Evolutionary conservation across 2,888 invertebrate species (phyloP), one percentile per base, ranked within the genome.

Genomic region (Andricus curvator): DNA sequence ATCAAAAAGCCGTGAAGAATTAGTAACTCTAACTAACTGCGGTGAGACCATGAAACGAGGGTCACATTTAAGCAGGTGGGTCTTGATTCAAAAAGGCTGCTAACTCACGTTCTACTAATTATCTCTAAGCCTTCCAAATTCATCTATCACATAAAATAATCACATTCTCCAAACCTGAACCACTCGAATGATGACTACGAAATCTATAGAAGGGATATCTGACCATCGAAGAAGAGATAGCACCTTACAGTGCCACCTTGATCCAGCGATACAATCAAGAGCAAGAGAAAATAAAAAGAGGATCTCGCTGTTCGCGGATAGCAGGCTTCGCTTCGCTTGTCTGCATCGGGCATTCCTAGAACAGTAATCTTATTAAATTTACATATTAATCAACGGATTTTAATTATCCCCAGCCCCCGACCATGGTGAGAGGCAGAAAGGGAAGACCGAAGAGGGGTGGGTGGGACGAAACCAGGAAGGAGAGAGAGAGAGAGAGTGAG

Each of bases 381-480:
- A 97, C 97, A 97, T 97, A 97, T 97, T 97, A 97, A 97, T 97
- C 97, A 97, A 97, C 97, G 97, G 97, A 97, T 97, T 97, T 97
- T 97, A 97, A 97, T 97, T 97, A 97, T 97, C 96, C 96, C 95
- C 96, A 95, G 94, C 94, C 94, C 93, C 93, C 94, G 87, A 85
- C 84, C 86, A 83, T 86, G 81, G 83, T 85, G 82, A 80, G 83
- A 82, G 85, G 82, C 84, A 77, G 64, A 60, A 78, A 60, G 51
- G 20, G 80, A 78, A 74, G 81, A 81, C 83, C 80, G 84, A 76
- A 84, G 85, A 81, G 82, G 84, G 83, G 85, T 81, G 85, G 84
- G 88, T 37, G 84, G 83, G 84, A 82, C 77, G 44, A 80, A 82
- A 78, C 41, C 79, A 84, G 79, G 80, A 76, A 76, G 80, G 84